Base-by-base conservation (phyloP, 2,113 vertebrate genomes). In the Malurus alboscapulatus region DNA sequence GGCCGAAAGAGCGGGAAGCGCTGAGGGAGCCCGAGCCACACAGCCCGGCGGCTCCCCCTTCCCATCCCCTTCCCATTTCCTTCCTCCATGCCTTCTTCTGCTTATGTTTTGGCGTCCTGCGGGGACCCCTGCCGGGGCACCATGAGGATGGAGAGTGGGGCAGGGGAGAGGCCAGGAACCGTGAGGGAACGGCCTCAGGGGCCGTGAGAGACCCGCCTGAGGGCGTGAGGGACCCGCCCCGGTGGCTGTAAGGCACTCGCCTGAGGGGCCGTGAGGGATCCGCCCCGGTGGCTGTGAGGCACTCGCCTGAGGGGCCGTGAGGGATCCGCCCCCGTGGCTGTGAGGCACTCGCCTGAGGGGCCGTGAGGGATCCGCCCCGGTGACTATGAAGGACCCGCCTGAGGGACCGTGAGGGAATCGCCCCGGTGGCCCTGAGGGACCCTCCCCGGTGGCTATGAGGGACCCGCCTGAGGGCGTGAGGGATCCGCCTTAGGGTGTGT, bases 361-460 rank as follows among this genome's bases (percentile, higher is more conserved):
- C 34, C 36, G 8, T 36, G 36, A 36, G 36, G 36, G 36, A 36
- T 8, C 36, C 36, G 7, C 36, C 36, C 36, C 36, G 36, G 36
- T 36, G 36, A 5, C 15, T 14, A 1, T 66, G 63, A 47, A 14
- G 40, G 29, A 21, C 4, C 19, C 0, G 5, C 15, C 21, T n/a
- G 4, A 3, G 32, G 8, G 47, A 10, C 47, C 14, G 1, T 30
- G 40, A 32, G 61, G 29, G 40, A 38, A 9, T 10, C 38, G 38
- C 38, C 38, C 10, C 38, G 38, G 38, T 38, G 38, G 38, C 38
- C 11, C 10, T 38, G 38, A 38, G 38, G 51, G 30, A 26, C 36
- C 36, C 38, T 9, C 38, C 38, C 11, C 38, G 38, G 38, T 38
- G 38, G 38, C 38, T 11, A 10, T 38, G 11, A 38, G 38, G 38